These are phyloP conservation scores for Apogon hyalosoma DNA, from an alignment of 2,797 vertebrate species.

Conservation along the genomic window DNA sequence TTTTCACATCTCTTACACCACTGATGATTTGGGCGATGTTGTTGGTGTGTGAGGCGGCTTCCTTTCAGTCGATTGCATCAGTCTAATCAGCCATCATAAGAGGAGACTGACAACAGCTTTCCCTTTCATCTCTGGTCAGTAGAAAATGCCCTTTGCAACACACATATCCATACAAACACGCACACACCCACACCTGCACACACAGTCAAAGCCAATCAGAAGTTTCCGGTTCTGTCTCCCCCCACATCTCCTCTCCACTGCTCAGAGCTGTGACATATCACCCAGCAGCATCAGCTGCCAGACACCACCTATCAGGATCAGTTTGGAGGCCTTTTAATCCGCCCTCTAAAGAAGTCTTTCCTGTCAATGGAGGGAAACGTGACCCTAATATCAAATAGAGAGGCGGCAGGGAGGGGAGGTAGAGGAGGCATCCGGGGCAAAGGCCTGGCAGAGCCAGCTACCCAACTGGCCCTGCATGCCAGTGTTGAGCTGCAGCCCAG, in stretches of 20 bases:
- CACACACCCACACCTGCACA: constrained; percentile 22
- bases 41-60: constrained; percentile 40
- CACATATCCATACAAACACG: constrained; percentile 8
- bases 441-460: constrained; percentile 61
- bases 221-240: constrained; percentile 43
- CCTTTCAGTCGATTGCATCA: constrained; percentile 79
- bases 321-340: constrained; percentile 77
- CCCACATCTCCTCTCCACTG: constrained; percentile 44
- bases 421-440: constrained; percentile 20
- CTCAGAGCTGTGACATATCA: constrained; percentile 65
- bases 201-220: constrained; percentile 62
- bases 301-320: constrained; percentile 75
- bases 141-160: constrained; percentile 58
- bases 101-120: constrained; percentile 53
- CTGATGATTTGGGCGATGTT: constrained; percentile 37
- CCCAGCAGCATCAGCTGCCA: constrained; percentile 69
- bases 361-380: constrained; percentile 74
- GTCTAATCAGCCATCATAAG: constrained; percentile 60
- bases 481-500: constrained; percentile 58
- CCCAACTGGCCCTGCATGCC: constrained; percentile 58
- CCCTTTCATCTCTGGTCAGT: constrained; percentile 76
- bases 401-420: constrained; percentile 1
- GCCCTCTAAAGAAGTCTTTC: constrained; percentile 74
- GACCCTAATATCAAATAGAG: constrained; percentile 73
- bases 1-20: constrained; percentile 6